Conservation (phyloP, 2,888 invertebrate species). For the Latrodectus elegans region DNA sequence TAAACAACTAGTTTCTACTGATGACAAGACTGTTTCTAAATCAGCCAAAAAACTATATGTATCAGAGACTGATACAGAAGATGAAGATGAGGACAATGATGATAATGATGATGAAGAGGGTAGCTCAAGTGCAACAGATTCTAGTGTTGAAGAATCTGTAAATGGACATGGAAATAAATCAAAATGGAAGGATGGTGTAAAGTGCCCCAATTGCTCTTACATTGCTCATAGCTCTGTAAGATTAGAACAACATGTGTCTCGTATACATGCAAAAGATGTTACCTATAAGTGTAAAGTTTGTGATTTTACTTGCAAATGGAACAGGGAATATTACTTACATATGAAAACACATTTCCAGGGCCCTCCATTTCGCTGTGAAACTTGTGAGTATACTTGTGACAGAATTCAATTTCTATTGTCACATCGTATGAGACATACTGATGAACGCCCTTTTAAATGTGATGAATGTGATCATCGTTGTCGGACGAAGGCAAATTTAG, state of each 20-base stretch:
- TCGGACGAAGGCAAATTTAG: constrained; percentile 79
- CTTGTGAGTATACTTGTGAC: constrained; percentile 78
- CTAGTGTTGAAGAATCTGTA: constrained; percentile 64
- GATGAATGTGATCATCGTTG: constrained; percentile 79
- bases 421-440: constrained; percentile 79
- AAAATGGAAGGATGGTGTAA: constrained; percentile 71
- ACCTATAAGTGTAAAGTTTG: constrained; percentile 80
- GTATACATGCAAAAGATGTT: constrained; percentile 79
- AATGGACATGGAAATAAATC: constrained; percentile 64
- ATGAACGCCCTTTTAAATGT: constrained; percentile 77
- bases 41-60: constrained; percentile 47
- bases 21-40: constrained; percentile 27
- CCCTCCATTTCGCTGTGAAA: constrained; percentile 81
- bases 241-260: constrained; percentile 78
- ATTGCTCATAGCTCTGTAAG: constrained; percentile 77
- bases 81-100: constrained; percentile 69
- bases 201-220: constrained; percentile 78
- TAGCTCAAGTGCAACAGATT: constrained; percentile 68
- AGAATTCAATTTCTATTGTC: constrained; percentile 79
- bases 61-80: constrained; percentile 67
- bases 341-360: constrained; percentile 80
- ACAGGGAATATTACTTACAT: constrained; percentile 80
- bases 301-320: constrained; percentile 80
- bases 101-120: constrained; percentile 69
- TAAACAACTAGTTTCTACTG: constrained; percentile 22